Evolutionary conservation across 2,797 vertebrate species (phyloP).

Genomic region (Betta splendens): DNA sequence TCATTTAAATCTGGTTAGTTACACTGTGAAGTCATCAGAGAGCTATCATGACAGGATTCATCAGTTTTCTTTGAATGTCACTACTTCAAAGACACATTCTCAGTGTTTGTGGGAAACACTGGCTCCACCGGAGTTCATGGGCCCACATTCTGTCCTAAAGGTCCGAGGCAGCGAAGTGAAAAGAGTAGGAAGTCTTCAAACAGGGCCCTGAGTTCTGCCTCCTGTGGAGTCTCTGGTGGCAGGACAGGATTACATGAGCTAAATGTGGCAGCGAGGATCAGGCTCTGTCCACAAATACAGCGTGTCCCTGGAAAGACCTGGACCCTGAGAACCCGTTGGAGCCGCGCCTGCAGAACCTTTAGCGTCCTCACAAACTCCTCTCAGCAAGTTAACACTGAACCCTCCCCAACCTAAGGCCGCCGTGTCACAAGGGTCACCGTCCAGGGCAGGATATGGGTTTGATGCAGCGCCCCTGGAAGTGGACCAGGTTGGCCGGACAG

Average conservation of each 20-base stretch:
- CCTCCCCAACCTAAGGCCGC: slow-evolving; percentile 20
- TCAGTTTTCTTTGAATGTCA: slow-evolving; percentile 2
- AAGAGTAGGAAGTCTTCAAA: slow-evolving; percentile 19
- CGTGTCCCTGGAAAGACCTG: slow-evolving; percentile 14
- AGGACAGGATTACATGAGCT: neutral
- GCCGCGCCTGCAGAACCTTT: slow-evolving; percentile 21
- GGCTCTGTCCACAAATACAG: neutral
- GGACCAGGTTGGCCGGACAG: slow-evolving; percentile 93
- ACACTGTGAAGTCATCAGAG: slow-evolving; percentile 69
- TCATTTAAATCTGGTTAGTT: slow-evolving; percentile 79
- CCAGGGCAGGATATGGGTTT: slow-evolving; percentile 93
- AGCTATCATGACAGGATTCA: slow-evolving; percentile 37
- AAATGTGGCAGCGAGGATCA: neutral
- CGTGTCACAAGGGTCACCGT: slow-evolving; percentile 85
- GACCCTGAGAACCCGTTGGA: too few species aligned
- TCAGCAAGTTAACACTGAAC: slow-evolving; percentile 24
- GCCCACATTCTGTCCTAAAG: slow-evolving; percentile 33
- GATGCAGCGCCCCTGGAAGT: slow-evolving; percentile 93
- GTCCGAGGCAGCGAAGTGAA: slow-evolving; percentile 21
- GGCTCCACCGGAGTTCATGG: slow-evolving; percentile 60
- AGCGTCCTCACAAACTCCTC: slow-evolving; percentile 16
- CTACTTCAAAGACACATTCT: slow-evolving; percentile 3
- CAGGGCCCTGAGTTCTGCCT: slow-evolving; percentile 34
- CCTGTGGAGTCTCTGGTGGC: too few species aligned
- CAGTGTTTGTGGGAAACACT: slow-evolving; percentile 19